These are phyloP conservation scores for Eristalis pertinax DNA, from an alignment of 2,888 invertebrate genomes.

Conservation along the genomic window DNA sequence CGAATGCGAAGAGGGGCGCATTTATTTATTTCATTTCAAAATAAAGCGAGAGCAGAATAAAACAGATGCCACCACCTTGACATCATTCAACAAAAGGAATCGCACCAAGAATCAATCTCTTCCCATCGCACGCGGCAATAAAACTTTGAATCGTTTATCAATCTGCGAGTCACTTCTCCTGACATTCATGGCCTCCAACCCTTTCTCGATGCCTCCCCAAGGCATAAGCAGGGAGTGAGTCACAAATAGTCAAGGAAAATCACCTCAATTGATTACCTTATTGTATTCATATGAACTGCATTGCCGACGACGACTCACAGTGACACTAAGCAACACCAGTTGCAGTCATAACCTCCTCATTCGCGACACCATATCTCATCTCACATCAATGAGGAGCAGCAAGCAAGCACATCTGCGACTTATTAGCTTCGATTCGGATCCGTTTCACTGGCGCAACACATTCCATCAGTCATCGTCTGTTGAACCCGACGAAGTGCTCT, in stretches of 20 bases:
- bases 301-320: neutral
- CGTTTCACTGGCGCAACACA: neutral
- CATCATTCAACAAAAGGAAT: too few species aligned
- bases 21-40: too few species aligned
- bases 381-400: conserved; percentile 17
- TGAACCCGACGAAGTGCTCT: neutral
- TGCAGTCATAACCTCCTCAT: conserved; percentile 23
- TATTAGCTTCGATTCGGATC: neutral
- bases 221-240: neutral
- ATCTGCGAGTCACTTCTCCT: neutral
- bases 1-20: too few species aligned
- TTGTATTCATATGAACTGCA: neutral
- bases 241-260: neutral
- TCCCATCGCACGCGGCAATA: too few species aligned
- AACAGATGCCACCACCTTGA: too few species aligned
- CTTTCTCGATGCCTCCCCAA: neutral
- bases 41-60: too few species aligned
- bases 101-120: too few species aligned
- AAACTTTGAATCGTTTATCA: neutral
- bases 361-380: conserved; percentile 16
- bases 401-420: neutral
- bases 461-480: conserved; percentile 1
- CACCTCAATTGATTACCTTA: neutral
- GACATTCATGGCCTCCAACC: too few species aligned
- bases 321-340: neutral